Evolutionary conservation across 2,113 vertebrate species (phyloP), one percentile per base, ranked within the genome.

Genomic region (Smithornis capensis): DNA sequence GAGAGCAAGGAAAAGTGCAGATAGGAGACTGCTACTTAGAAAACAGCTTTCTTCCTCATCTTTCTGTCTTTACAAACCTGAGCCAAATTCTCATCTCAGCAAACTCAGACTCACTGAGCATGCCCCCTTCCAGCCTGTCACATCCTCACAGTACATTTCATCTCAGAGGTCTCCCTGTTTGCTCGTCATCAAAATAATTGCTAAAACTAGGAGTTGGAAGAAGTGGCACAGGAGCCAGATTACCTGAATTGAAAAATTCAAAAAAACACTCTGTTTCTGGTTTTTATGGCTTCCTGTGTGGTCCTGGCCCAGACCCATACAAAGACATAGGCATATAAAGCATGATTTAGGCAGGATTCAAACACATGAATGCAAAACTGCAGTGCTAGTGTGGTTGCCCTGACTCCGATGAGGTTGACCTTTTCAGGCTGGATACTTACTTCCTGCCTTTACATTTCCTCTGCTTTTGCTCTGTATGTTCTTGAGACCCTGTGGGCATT

Each of bases 401-500:
- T 56, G 64, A 70, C 47, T n/a, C 23, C 12, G 3, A 19, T 6
- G 22, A 92, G 40, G 40, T 24, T 60, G 56, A 83, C 28, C 37
- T 71, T 84, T 35, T 57, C 28, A 60, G 21, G 16, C 53, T 80
- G 70, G 25, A n/a, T 56, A 70, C 45, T 74, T 68, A 49, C 42
- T 27, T 68, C 60, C 35, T 10, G 8, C 29, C 16, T 89, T 94
- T 53, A 23, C 16, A 45, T 33, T 74, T 93, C 60, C 69, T 96
- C 57, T 88, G 35, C n/a, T 67, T 90, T 85, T 53, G 24, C 55
- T 88, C 63, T 62, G 60, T 33, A 2, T 31, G 29, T 65, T 93
- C 63, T 73, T 17, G 50, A 17, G 14, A 76, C 33, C 1, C 2
- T 0, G 0, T 25, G n/a, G 69, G 31, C 44, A 49, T 1, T 47